These are phyloP conservation scores for Drosophila peninsularis DNA, from an alignment of 2,888 invertebrate species.

Conservation along the genomic window DNA sequence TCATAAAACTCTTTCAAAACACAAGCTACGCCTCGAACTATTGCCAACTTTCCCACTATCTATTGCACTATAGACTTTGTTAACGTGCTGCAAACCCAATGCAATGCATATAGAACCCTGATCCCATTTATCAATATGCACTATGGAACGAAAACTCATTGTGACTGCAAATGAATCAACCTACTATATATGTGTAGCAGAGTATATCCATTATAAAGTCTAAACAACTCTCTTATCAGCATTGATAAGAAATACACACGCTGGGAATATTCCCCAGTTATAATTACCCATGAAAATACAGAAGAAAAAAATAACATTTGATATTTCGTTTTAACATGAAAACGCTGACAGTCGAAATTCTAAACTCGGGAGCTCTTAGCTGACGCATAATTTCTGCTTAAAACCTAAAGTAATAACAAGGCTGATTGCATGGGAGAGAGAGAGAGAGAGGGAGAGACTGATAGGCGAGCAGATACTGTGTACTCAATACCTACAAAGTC, in stretches of 20 bases:
- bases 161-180: conserved; percentile 38
- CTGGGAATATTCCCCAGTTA: conserved; percentile 7
- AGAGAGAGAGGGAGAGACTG: neutral
- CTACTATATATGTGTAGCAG: neutral
- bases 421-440: neutral
- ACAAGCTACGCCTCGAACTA: neutral
- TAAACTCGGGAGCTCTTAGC: conserved; percentile 25
- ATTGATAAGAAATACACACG: conserved; percentile 32
- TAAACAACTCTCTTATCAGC: conserved; percentile 35
- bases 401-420: neutral
- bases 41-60: neutral
- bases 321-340: conserved; percentile 46
- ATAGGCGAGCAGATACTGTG: neutral
- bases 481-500: too few species aligned
- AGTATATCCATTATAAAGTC: conserved; percentile 26
- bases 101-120: conserved; percentile 33
- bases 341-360: conserved; percentile 30
- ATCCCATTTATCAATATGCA: conserved; percentile 19
- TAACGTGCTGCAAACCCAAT: conserved; percentile 24
- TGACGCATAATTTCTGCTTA: conserved; percentile 31
- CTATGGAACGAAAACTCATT: conserved; percentile 5
- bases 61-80: neutral
- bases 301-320: conserved; percentile 33
- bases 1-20: neutral
- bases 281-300: conserved; percentile 30